Conservation (phyloP, 2,888 invertebrate species). For the Carabus problematicus region DNA sequence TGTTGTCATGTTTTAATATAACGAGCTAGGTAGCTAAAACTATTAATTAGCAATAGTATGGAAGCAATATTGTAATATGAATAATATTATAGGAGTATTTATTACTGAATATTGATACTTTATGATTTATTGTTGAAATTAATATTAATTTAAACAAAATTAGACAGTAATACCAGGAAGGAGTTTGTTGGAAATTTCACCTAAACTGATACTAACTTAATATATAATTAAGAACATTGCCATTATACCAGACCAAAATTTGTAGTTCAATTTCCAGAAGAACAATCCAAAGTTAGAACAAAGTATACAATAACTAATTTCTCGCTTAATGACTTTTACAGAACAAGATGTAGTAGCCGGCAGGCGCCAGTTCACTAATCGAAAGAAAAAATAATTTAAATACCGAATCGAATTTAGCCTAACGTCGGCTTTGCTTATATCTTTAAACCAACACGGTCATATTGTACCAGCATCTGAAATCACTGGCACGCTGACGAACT, state of each 20-base stretch:
- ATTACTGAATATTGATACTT: too few species aligned
- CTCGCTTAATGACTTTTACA: constrained; percentile 21
- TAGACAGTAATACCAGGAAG: too few species aligned
- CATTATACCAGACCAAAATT: not conserved
- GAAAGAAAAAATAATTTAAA: constrained; percentile 43
- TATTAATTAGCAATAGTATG: too few species aligned
- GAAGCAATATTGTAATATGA: too few species aligned
- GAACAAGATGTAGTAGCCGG: constrained; percentile 39
- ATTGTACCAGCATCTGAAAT: constrained; percentile 16
- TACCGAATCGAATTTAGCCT: constrained; percentile 39
- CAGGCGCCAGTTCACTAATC: constrained; percentile 40
- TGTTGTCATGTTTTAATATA: too few species aligned
- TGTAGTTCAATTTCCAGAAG: constrained; percentile 22
- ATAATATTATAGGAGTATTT: too few species aligned
- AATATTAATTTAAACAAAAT: too few species aligned
- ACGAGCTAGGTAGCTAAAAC: too few species aligned
- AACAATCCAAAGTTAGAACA: constrained; percentile 23
- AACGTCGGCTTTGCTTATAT: constrained; percentile 37
- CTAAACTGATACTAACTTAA: too few species aligned
- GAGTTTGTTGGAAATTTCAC: too few species aligned
- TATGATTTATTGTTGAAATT: too few species aligned
- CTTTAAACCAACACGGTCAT: constrained; percentile 37
- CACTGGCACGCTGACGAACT: constrained; percentile 2
- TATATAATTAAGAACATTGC: too few species aligned
- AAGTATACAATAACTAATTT: constrained; percentile 25